Evolutionary conservation across 2,797 vertebrate species (phyloP).

Genomic region (Taenioides sp.): DNA sequence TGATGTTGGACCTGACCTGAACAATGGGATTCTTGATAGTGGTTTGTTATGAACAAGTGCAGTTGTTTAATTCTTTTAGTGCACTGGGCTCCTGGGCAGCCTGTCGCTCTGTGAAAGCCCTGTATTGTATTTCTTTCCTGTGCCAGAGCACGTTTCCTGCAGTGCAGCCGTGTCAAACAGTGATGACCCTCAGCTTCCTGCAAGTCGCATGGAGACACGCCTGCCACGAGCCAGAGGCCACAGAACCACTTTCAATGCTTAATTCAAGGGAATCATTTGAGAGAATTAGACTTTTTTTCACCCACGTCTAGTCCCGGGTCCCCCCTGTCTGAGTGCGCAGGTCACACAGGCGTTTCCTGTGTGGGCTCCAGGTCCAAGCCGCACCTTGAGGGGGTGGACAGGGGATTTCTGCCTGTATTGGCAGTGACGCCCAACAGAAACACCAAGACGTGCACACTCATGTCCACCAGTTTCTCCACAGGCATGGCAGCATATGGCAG

Average conservation of each 20-base stretch:
- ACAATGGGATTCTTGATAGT: constrained; percentile 72
- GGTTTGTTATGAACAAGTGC: constrained; percentile 55
- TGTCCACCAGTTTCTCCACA: constrained; percentile 24
- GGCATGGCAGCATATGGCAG: constrained; percentile 22
- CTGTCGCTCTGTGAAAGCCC: constrained; percentile 72
- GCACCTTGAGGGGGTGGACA: constrained; percentile 71
- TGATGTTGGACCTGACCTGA: constrained; percentile 46
- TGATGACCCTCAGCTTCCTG: constrained; percentile 89
- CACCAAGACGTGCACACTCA: constrained; percentile 29
- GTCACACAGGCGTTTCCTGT: constrained; percentile 79
- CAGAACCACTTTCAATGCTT: constrained; percentile 41
- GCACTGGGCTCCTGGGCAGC: constrained; percentile 59
- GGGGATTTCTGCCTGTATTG: constrained; percentile 60
- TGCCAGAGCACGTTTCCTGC: constrained; percentile 88
- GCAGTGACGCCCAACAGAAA: constrained; percentile 38
- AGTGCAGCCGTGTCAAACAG: constrained; percentile 79
- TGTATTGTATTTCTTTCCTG: constrained; percentile 93
- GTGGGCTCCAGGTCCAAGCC: constrained; percentile 55
- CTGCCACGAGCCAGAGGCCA: constrained; percentile 84
- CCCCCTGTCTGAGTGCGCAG: constrained; percentile 65
- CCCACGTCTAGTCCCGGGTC: constrained; percentile 56
- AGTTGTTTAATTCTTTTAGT: constrained; percentile 75
- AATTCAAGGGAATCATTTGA: constrained; percentile 17
- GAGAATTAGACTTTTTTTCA: constrained; percentile 7
- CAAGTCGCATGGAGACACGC: constrained; percentile 79